These are phyloP conservation scores for Orbicella faveolata DNA, from an alignment of 64 coral and sea anemone genomes.

Conservation along the genomic window DNA sequence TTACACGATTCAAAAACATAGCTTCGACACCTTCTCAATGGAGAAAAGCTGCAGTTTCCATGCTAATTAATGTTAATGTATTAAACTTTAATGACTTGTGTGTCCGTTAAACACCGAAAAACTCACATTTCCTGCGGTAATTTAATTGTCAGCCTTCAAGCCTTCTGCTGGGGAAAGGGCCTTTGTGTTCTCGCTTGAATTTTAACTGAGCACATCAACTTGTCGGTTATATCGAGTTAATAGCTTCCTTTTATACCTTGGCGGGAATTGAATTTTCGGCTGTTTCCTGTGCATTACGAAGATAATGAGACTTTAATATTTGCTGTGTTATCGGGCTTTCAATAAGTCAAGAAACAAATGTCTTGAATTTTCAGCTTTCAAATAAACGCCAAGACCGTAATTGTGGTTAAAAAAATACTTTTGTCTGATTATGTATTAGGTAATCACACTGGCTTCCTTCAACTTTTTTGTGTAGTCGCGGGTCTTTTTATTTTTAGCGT, in stretches of 20 bases:
- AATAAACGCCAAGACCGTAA: constrained; percentile 19
- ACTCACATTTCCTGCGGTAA: constrained; percentile 18
- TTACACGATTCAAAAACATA: constrained; percentile 82
- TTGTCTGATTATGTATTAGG: constrained; percentile 27
- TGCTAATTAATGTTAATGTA: constrained; percentile 73
- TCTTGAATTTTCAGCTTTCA: constrained; percentile 34
- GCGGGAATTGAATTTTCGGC: constrained; percentile 35
- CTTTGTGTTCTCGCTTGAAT: constrained; percentile 22
- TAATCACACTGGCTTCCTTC: constrained; percentile 15
- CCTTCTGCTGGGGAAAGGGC: background rate
- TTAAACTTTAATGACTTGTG: constrained; percentile 61
- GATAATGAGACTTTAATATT: constrained; percentile 49
- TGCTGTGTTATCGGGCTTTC: constrained; percentile 24
- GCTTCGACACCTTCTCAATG: constrained; percentile 65
- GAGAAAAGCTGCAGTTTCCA: constrained; percentile 60
- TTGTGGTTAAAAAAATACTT: constrained; percentile 36
- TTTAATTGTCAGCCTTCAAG: constrained; percentile 11
- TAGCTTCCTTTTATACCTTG: constrained; percentile 55
- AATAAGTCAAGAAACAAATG: constrained; percentile 12
- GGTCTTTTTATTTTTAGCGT: constrained; percentile 25
- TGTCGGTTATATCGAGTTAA: constrained; percentile 65
- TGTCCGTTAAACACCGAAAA: constrained; percentile 36
- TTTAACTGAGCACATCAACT: constrained; percentile 51
- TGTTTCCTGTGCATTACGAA: constrained; percentile 55
- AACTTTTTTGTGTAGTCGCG: constrained; percentile 1